Evolutionary conservation across 2,888 invertebrate genomes (phyloP).

Genomic region (Apamea sordens): DNA sequence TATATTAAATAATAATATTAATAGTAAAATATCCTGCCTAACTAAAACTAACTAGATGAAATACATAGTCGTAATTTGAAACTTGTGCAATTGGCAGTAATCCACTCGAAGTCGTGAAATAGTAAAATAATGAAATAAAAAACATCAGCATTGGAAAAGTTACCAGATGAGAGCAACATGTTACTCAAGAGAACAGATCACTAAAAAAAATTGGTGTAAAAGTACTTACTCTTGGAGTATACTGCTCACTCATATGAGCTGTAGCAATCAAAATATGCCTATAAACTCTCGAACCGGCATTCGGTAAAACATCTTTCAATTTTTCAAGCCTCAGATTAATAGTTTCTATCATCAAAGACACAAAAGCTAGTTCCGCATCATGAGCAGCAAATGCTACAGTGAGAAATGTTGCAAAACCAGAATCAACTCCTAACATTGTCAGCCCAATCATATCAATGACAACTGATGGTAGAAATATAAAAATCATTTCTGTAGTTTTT

Average conservation of each 20-base stretch:
- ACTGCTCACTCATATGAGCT: conserved; percentile 77
- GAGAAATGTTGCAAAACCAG: conserved; percentile 63
- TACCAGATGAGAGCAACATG: not conserved
- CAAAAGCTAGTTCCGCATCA: conserved; percentile 78
- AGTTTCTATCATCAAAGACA: conserved; percentile 74
- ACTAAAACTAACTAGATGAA: not conserved
- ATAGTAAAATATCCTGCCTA: not conserved
- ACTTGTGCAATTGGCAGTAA: not conserved
- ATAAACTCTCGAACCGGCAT: conserved; percentile 75
- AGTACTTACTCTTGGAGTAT: conserved; percentile 73
- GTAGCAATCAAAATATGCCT: conserved; percentile 76
- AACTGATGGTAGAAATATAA: conserved; percentile 63
- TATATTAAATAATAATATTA: not conserved
- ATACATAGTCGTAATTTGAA: not conserved
- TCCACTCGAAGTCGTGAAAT: not conserved
- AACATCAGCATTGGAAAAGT: not conserved
- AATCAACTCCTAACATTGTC: conserved; percentile 51
- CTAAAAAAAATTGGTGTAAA: not conserved
- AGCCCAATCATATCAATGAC: conserved; percentile 73
- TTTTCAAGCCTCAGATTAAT: conserved; percentile 76
- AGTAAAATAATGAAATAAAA: not conserved
- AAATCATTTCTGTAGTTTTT: conserved; percentile 51
- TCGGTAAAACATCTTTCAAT: conserved; percentile 65
- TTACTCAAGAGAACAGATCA: not conserved
- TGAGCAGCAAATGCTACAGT: conserved; percentile 75